A percentile compares a stretch with the other conserved stretches of the same genome.
Evolutionary conservation across 2,888 invertebrate genomes (phyloP).

Genomic region (Petrophora chlorosata): DNA sequence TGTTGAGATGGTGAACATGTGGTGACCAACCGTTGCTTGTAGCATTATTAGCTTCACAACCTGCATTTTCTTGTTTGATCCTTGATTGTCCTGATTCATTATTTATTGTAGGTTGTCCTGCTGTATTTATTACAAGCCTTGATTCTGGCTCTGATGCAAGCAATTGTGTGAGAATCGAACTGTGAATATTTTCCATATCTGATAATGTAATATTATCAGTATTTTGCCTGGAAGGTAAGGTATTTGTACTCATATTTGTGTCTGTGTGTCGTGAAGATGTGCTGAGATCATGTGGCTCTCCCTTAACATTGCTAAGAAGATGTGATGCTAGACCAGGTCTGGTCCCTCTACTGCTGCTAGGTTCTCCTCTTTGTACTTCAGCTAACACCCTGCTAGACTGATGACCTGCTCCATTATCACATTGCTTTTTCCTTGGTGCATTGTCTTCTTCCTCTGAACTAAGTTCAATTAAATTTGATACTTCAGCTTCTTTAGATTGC

Average conservation of each 20-base stretch:
- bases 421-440: slow-evolving; percentile 60
- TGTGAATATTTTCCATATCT: background rate
- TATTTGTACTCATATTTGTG: slow-evolving; percentile 30
- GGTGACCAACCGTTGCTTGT: slow-evolving; percentile 32
- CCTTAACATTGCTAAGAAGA: slow-evolving; percentile 62
- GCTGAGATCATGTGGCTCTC: slow-evolving; percentile 55
- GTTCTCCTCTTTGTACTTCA: slow-evolving; percentile 20
- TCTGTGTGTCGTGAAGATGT: slow-evolving; percentile 39
- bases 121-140: background rate
- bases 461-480: slow-evolving; percentile 70
- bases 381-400: slow-evolving; percentile 18
- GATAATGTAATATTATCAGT: slow-evolving; percentile 36
- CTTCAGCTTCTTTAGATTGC: slow-evolving; percentile 68
- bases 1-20: slow-evolving; percentile 25
- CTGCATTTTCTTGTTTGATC: slow-evolving; percentile 51
- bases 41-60: slow-evolving; percentile 30
- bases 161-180: too few species aligned
- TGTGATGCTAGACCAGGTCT: slow-evolving; percentile 42
- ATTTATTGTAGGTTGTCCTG: background rate
- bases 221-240: slow-evolving; percentile 21
- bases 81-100: background rate
- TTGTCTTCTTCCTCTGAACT: slow-evolving; percentile 80
- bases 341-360: slow-evolving; percentile 28
- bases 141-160: background rate
- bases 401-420: slow-evolving; percentile 49